Base-by-base conservation (phyloP, 1,140 invertebrate species). In the Dryas iulia region DNA sequence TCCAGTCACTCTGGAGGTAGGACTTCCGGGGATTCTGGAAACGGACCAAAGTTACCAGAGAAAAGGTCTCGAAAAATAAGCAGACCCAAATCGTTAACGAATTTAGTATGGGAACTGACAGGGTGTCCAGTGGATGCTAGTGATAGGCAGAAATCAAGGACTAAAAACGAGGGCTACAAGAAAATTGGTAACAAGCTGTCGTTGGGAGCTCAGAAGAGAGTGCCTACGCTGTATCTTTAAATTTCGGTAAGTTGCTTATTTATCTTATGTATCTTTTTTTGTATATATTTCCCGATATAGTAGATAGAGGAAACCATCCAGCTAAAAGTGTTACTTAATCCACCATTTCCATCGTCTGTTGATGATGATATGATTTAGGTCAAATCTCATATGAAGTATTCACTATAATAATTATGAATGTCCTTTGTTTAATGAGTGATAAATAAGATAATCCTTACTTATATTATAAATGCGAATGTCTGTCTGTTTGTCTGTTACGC, bases 1-100 rank as follows among this genome's bases (percentile, higher is more conserved):
- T 97, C 97, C 18, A 97, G 96, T 87, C 96, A 97, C 86, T 97
- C 96, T 12, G 96, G 97, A 26, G 96, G 96, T 10, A 93, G 96
- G 39, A 96, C 96, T 3, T 97, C 96, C 18, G 96, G 96, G 0
- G 96, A 97, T 87, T 97, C 96, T 0, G 95, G 95, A 0, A 95
- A 95, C 21, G 95, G 95, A 7, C 94, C 94, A 3, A 97, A 97
- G 81, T 92, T 96, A 78, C 96, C 96, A 23, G 96, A 97, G 79
- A 97, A 97, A 82, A 94, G 96, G 84, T 96, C 95, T 57, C 93
- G 95, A 72, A 95, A 95, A 73, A 81, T 96, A 67, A 96, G 95
- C 64, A 94, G 96, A 86, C 96, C 96, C 10, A 94, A 96, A 72
- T 97, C 96, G 65, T 92, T 97, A 77, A 97, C 96, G 39, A 97